Conservation (phyloP, 2,113 vertebrate species). For the Galbula dea region DNA sequence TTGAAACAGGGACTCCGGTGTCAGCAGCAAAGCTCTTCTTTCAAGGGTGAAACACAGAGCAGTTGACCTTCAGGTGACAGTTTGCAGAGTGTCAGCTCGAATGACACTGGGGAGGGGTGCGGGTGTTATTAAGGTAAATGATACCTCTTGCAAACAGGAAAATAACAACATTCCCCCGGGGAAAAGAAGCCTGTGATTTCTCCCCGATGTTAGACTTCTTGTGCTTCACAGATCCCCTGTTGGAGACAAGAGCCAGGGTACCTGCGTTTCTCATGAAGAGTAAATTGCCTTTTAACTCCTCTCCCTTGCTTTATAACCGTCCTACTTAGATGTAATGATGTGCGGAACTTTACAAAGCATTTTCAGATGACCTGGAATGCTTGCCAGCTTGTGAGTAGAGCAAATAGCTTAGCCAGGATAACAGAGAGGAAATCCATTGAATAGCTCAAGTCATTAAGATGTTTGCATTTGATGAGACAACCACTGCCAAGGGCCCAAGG, state of each 20-base stretch:
- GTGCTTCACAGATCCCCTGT: background rate
- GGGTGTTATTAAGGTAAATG: background rate
- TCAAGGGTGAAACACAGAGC: background rate
- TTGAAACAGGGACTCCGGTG: background rate
- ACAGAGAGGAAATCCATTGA: conserved; percentile 45
- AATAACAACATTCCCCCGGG: background rate
- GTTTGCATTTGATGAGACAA: conserved; percentile 37
- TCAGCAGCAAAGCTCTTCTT: conserved; percentile 14
- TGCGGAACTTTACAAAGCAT: conserved; percentile 42
- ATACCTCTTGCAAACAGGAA: background rate
- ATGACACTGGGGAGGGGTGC: background rate
- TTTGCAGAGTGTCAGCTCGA: background rate
- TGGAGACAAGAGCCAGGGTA: background rate
- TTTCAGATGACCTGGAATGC: conserved; percentile 33
- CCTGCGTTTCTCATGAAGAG: background rate
- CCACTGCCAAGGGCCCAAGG: background rate
- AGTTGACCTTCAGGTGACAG: background rate
- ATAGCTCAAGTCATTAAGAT: conserved; percentile 48
- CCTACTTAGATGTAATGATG: background rate
- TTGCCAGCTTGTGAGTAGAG: conserved; percentile 11
- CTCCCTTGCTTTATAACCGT: background rate
- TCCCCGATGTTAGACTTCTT: background rate
- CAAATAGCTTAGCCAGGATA: conserved; percentile 56
- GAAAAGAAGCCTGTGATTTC: background rate
- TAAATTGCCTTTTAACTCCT: conserved; percentile 20